These are phyloP conservation scores for Copidosoma aretas DNA, from an alignment of 2,888 invertebrate species.

Conservation along the genomic window DNA sequence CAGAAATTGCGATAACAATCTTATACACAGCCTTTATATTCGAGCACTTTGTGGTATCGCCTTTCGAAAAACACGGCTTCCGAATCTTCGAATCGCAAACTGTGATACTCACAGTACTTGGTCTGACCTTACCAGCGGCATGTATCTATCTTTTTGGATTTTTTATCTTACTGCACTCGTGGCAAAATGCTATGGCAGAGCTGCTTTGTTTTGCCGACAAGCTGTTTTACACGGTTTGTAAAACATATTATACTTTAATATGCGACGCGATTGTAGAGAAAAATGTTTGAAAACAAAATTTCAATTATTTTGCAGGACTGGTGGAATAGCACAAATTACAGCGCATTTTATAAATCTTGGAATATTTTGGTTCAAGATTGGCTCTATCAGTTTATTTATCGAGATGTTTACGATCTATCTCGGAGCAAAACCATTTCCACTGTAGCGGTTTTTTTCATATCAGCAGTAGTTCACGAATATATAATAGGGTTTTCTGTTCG, in stretches of 20 bases:
- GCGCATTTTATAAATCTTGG: constrained; percentile 90
- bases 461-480: constrained; percentile 89
- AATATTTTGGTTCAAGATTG: constrained; percentile 94
- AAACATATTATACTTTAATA: not conserved
- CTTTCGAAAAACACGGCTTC: constrained; percentile 71
- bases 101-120: constrained; percentile 71
- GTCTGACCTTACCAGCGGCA: constrained; percentile 77
- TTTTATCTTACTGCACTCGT: constrained; percentile 87
- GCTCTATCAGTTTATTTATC: constrained; percentile 89
- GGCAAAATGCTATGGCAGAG: constrained; percentile 92
- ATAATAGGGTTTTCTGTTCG: constrained; percentile 79
- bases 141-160: constrained; percentile 77
- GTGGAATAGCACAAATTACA: constrained; percentile 91
- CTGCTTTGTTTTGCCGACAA: constrained; percentile 86
- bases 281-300: not conserved
- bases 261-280: not conserved
- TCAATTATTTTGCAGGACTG: constrained; percentile 72
- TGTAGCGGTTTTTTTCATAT: constrained; percentile 76
- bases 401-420: constrained; percentile 64
- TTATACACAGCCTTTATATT: constrained; percentile 83
- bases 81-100: constrained; percentile 61
- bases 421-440: constrained; percentile 55
- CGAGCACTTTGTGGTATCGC: constrained; percentile 77
- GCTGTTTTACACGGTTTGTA: constrained; percentile 74
- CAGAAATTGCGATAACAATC: constrained; percentile 80